Base-by-base conservation (phyloP, 2,888 invertebrate genomes). In the Steinernema hermaphroditum region DNA sequence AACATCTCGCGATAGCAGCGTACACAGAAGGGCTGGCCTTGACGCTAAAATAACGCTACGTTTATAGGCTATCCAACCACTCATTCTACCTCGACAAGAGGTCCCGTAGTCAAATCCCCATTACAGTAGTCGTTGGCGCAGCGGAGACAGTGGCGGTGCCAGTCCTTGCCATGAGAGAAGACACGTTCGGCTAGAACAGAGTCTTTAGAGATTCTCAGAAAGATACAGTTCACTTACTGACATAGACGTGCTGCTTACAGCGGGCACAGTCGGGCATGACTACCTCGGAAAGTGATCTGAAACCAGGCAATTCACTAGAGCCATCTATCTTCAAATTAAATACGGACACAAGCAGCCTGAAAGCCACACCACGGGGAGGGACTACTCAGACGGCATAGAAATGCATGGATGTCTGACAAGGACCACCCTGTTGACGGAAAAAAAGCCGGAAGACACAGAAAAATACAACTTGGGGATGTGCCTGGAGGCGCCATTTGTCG, bases 141-240 rank as follows among this genome's bases (percentile, higher is more conserved):
- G 76, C 90, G 88, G 69, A 91, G 86, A 85, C 91, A 91, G 37
- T 88, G 89, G 0, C 90, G 87, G 82, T 91, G 91, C 91, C 91
- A 91, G 85, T 91, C 91, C 86, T 91, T 91, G n/a, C 91, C 91
- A 75, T 91, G 87, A 0, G 91, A 91, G 0, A 91, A 90, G 87
- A 91, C 91, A 75, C 91, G 88, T 86, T 91, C 91, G 68, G 91
- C 91, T 91, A 86, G 44, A 89, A 4, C 16, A 41, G 41, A 41
- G 14, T 9, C 8, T 41, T 41, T 14, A 9, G 14, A 41, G 14
- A 41, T 9, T 9, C 41, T 8, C 41, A 9, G 14, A 41, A 41
- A 14, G 14, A 14, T 41, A 19, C 16, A n/a, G 2, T 46, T 37
- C 12, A 37, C 32, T 41, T 24, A 73, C 73, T 69, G 43, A 70